Conservation (phyloP, 1,140 invertebrate genomes). For the Drosophila bifasciata region DNA sequence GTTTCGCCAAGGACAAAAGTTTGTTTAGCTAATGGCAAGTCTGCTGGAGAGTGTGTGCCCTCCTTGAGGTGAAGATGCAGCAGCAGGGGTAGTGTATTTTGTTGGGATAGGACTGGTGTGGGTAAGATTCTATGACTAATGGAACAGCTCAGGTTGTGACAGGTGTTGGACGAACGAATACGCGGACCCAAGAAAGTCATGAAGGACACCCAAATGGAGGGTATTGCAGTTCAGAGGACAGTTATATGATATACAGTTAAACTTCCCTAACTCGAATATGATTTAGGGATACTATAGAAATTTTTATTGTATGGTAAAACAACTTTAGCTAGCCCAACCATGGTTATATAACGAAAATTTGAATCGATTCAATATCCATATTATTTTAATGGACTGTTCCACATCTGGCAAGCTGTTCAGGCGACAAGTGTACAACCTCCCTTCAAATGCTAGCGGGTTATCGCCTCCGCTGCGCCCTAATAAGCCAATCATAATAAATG, state of each 20-base stretch:
- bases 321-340: too few relatives aligned
- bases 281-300: too few relatives aligned
- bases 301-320: too few relatives aligned
- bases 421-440: slow-evolving; percentile 17
- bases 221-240: neutral
- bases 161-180: slow-evolving; percentile 33
- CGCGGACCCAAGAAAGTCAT: neutral
- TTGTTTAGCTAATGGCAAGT: slow-evolving; percentile 47
- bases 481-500: slow-evolving; percentile 82
- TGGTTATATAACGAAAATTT: too few relatives aligned
- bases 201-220: neutral
- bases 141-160: slow-evolving; percentile 13
- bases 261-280: too few relatives aligned
- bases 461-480: slow-evolving; percentile 58
- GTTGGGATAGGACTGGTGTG: slow-evolving; percentile 46
- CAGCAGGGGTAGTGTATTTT: neutral
- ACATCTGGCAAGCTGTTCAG: slow-evolving; percentile 26
- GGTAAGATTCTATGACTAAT: slow-evolving; percentile 31
- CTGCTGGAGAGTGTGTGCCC: neutral
- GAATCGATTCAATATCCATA: slow-evolving; percentile 7
- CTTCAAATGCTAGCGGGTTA: neutral
- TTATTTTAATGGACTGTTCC: slow-evolving; percentile 16
- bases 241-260: too few relatives aligned
- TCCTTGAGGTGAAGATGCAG: too few relatives aligned
- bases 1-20: slow-evolving; percentile 36